Evolutionary conservation across 2,888 invertebrate genomes (phyloP).

Genomic region (Panzeria rudis): DNA sequence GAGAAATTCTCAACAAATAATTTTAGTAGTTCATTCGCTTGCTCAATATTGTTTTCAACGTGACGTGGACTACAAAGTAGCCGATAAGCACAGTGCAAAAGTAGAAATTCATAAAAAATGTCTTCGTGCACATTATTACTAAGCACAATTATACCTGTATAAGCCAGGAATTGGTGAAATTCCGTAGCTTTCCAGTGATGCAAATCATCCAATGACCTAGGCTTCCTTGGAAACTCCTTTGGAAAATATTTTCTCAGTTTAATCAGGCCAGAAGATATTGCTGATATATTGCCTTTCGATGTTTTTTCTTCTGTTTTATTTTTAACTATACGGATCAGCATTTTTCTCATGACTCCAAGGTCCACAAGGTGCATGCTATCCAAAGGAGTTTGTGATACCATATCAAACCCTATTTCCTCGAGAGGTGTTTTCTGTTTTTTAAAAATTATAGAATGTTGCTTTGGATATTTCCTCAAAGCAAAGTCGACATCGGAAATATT

Average conservation of each 20-base stretch:
- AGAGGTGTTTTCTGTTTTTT: too few species aligned
- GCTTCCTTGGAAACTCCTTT: conserved; percentile 23
- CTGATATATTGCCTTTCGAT: conserved; percentile 9
- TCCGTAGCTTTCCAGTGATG: conserved; percentile 37
- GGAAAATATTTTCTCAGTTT: conserved; percentile 11
- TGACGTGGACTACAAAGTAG: conserved; percentile 23
- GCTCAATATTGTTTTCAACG: too few species aligned
- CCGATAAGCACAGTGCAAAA: conserved; percentile 43
- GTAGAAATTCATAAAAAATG: conserved; percentile 51
- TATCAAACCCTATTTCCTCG: too few species aligned
- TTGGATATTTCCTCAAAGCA: too few species aligned
- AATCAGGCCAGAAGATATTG: conserved; percentile 21
- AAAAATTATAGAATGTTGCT: too few species aligned
- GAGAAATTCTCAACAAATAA: conserved; percentile 28
- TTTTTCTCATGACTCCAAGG: too few species aligned
- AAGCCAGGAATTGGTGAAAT: conserved; percentile 47
- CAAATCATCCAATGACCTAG: conserved; percentile 16
- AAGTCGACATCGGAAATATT: too few species aligned
- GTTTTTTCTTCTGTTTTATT: conserved; percentile 28
- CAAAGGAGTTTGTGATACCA: too few species aligned
- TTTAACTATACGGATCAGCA: too few species aligned
- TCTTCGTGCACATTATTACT: conserved; percentile 38
- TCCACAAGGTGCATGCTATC: too few species aligned
- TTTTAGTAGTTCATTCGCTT: too few species aligned
- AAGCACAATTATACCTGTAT: conserved; percentile 1